Evolutionary conservation across 2,888 invertebrate species (phyloP), one percentile per base, ranked within the genome.

Genomic region (Dynastes grantii): DNA sequence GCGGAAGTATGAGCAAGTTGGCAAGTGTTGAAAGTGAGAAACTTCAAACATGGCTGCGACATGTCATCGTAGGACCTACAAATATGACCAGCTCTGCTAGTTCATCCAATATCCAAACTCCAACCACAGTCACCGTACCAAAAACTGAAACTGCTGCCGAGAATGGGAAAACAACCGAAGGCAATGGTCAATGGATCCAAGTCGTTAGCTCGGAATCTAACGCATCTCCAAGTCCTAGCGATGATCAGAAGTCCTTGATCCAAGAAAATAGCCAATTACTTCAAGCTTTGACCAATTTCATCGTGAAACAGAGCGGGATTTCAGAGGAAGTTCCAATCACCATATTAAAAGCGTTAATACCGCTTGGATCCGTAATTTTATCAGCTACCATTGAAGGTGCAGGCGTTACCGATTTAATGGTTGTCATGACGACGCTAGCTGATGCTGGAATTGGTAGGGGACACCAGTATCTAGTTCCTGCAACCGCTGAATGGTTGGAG

Each of bases 381-480:
- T 91, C 92, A 1, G 91, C 93, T 0, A 87, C 91, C 0, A 89
- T 92, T 65, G 94, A 94, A 85, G 93, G 93, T 0, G 91, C 91
- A n/a, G 94, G 94, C n/a, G 95, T 96, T 85, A 92, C 94, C 0
- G 95, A 95, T 85, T 89, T 96, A 6, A 92, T 96, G 90, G 90
- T 92, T 78, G 93, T 95, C 3, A 95, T 96, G 95, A 93, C 94
- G 1, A 94, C 93, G 68, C 87, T 98, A 82, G 97, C 97, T 0
- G 96, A 97, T 87, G 95, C 96, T 27, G 95, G 96, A 27, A 91
- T 93, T 3, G 96, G 79, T 11, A 78, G 45, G 68, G 78, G 97
- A 0, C 97, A 98, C 87, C 90, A 92, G 1, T 91, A 93, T 37
- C 89, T 98, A 22, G 96, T 98, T 87, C 93, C 95, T 51, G 95